Evolutionary conservation across 2,888 invertebrate genomes (phyloP).

Genomic region (Halictus quadricinctus): DNA sequence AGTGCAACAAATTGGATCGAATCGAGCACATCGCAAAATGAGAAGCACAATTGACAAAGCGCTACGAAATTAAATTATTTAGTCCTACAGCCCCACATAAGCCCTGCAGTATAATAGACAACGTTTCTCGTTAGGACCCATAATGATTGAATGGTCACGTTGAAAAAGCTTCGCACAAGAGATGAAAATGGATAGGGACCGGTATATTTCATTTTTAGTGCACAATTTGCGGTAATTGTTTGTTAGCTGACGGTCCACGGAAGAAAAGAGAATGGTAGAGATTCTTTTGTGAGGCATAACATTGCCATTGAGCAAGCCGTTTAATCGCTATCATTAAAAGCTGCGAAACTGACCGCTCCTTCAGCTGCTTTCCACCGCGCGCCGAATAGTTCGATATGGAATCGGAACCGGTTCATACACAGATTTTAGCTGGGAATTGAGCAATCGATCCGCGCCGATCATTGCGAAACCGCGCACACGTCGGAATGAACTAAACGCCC

Average conservation of each 20-base stretch:
- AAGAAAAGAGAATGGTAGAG: background rate
- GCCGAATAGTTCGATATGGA: conserved; percentile 29
- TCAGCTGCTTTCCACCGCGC: background rate
- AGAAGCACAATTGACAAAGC: background rate
- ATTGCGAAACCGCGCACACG: conserved; percentile 46
- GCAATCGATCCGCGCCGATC: conserved; percentile 54
- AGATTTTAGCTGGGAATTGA: conserved; percentile 57
- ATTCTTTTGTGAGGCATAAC: conserved; percentile 8
- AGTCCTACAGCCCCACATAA: too few species aligned
- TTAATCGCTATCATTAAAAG: conserved; percentile 22
- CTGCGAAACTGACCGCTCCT: conserved; percentile 25
- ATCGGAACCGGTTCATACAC: conserved; percentile 57
- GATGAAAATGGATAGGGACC: background rate
- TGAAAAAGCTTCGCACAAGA: background rate
- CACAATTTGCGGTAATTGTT: background rate
- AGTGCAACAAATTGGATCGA: too few species aligned
- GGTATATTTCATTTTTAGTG: background rate
- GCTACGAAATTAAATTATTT: background rate
- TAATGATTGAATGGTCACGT: background rate
- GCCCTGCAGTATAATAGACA: too few species aligned
- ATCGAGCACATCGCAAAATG: background rate
- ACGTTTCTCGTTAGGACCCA: too few species aligned
- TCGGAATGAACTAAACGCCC: background rate
- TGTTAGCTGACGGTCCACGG: background rate
- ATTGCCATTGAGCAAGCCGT: conserved; percentile 37